Evolutionary conservation across 2,888 invertebrate species (phyloP), one percentile per base, ranked within the genome.

Genomic region (Schrankia costaestrigalis): DNA sequence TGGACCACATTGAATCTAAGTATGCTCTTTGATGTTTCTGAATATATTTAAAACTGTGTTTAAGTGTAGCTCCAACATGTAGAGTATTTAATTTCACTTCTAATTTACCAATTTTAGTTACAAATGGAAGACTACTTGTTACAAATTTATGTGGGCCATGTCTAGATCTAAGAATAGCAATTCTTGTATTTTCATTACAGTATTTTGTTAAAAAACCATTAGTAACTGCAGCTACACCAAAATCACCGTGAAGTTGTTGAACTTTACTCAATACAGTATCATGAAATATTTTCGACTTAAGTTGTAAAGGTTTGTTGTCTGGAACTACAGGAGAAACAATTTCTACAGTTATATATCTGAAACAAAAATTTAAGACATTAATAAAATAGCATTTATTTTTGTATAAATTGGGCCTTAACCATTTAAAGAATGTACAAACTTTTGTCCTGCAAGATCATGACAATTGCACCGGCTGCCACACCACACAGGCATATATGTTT

Each of bases 101-200:
- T 43, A 90, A 84, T 13, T 90, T 90, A 6, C 91, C 92, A 23
- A 95, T 82, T 59, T 90, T 85, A n/a, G 89, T 92, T 30, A 95
- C 88, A 52, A 91, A 89, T 8, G 95, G 94, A 46, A 95, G 60
- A 40, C 90, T 81, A 62, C 92, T 93, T 0, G 92, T 84, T 0
- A 95, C 86, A 70, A 93, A 90, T 59, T 85, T 90, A 63, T 95
- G 94, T 2, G 95, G 93, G 0, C 93, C 94, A 69, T 94, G 95
- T 30, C 94, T 83, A 10, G 90, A 89, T 59, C 93, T 89, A 29
- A 95, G 85, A 17, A 95, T 88, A 0, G 93, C 94, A 54, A 95
- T 92, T 78, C 91, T 90, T 0, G 95, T 95, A 38, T 90, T 89
- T 49, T 91, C 90, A 76, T 95, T 95, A 63, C 93, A 94, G 78